A percentile compares a stretch with the other conserved stretches of the same genome.
Evolutionary conservation across 64 coral and sea anemone species (phyloP).

Genomic region (Orbicella faveolata): DNA sequence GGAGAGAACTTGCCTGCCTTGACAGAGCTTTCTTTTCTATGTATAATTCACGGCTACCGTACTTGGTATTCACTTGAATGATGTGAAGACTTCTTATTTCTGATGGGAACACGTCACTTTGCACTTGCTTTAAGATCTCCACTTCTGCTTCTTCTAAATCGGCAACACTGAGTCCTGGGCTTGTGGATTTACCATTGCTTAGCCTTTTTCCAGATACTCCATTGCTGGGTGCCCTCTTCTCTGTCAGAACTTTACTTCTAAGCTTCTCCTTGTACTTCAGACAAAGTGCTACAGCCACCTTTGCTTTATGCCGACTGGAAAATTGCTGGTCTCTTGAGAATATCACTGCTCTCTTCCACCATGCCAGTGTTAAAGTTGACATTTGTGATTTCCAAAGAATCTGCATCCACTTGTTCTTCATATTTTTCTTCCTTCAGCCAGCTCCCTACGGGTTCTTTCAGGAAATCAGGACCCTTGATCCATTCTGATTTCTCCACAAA

Average conservation of each 20-base stretch:
- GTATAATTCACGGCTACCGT: constrained; percentile 9
- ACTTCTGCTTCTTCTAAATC: constrained; percentile 42
- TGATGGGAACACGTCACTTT: constrained; percentile 22
- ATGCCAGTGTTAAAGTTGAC: background rate
- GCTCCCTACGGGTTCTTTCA: background rate
- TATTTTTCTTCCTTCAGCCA: constrained; percentile 50
- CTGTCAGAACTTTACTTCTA: background rate
- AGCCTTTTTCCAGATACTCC: background rate
- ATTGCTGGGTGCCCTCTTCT: background rate
- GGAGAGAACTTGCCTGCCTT: constrained; percentile 35
- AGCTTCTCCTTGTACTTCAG: constrained; percentile 28
- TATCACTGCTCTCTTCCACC: constrained; percentile 2
- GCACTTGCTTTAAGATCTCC: constrained; percentile 41
- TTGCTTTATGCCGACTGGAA: constrained; percentile 36
- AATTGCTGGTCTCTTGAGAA: constrained; percentile 44
- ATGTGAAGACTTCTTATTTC: constrained; percentile 36
- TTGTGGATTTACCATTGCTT: background rate
- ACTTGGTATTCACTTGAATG: constrained; percentile 15
- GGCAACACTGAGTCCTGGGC: background rate
- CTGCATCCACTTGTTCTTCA: constrained; percentile 23
- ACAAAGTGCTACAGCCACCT: constrained; percentile 28
- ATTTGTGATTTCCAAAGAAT: constrained; percentile 35
- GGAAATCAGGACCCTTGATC: constrained; percentile 32
- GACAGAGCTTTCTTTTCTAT: constrained; percentile 48
- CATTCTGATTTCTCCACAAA: background rate